Conservation (phyloP, 2,888 invertebrate genomes). For the Crocallis elinguaria region DNA sequence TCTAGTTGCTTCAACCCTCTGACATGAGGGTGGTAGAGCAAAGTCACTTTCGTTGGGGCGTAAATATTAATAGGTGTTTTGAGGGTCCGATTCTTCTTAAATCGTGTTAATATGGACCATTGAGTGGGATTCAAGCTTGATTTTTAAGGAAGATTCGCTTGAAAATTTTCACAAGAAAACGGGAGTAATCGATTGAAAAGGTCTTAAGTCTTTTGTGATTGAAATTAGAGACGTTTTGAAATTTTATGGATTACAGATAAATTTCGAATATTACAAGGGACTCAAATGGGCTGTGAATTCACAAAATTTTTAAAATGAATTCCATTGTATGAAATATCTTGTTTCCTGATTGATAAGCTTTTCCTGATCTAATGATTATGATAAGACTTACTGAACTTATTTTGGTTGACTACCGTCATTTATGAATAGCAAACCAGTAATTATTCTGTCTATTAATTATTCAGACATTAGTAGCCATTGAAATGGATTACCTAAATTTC, state of each 20-base stretch:
- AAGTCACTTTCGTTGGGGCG: slow-evolving; percentile 45
- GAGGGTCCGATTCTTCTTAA: slow-evolving; percentile 6
- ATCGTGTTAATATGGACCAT: slow-evolving; percentile 14
- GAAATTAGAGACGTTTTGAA: slow-evolving; percentile 7
- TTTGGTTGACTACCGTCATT: too few species aligned
- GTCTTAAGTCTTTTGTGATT: slow-evolving; percentile 1
- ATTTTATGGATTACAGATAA: slow-evolving; percentile 17
- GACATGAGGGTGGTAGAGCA: slow-evolving; percentile 46
- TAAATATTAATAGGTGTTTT: slow-evolving; percentile 31
- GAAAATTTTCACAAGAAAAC: slow-evolving; percentile 2
- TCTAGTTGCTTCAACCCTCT: slow-evolving; percentile 52
- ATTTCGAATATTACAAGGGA: too few species aligned
- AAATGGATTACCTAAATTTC: too few species aligned
- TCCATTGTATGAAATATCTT: too few species aligned
- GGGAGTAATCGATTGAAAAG: slow-evolving; percentile 9
- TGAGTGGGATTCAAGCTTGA: slow-evolving; percentile 1
- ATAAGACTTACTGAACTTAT: too few species aligned
- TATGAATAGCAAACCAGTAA: too few species aligned
- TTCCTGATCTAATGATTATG: too few species aligned
- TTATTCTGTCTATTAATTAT: too few species aligned
- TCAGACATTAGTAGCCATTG: too few species aligned
- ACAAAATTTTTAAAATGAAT: too few species aligned
- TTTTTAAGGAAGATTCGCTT: background rate
- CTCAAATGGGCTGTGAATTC: too few species aligned
- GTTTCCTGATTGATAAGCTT: too few species aligned